Evolutionary conservation across 2,113 vertebrate species (phyloP).

Genomic region (Triplophysa rosa): DNA sequence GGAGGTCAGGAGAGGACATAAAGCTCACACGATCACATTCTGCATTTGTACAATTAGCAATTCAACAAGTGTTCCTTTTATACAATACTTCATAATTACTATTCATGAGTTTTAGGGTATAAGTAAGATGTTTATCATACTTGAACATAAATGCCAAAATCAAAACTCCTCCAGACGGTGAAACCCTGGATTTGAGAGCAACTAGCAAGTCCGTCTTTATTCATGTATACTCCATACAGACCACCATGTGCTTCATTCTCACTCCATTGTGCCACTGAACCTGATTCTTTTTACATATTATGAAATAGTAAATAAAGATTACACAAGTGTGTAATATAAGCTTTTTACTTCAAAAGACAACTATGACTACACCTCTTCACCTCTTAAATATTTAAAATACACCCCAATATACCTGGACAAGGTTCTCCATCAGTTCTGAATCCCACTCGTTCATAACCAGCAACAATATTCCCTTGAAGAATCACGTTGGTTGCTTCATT

Average conservation of each 20-base stretch:
- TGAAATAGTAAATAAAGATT: not conserved
- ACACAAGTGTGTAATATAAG: no score
- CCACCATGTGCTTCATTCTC: constrained; percentile 77
- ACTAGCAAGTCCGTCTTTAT: constrained; percentile 70
- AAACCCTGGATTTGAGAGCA: constrained; percentile 71
- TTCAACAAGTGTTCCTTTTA: not conserved
- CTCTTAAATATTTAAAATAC: not conserved
- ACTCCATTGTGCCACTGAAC: constrained; percentile 62
- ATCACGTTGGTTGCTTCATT: constrained; percentile 75
- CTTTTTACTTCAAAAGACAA: not conserved
- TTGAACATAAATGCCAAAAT: constrained; percentile 77
- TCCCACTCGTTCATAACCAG: constrained; percentile 82
- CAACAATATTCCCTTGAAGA: constrained; percentile 81
- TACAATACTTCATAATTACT: not conserved
- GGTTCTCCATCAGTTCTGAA: constrained; percentile 83
- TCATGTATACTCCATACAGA: constrained; percentile 72
- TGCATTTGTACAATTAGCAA: not conserved
- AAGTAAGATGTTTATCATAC: constrained; percentile 47
- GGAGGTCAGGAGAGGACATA: constrained; percentile 55
- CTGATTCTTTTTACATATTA: constrained; percentile 54
- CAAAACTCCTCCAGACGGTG: constrained; percentile 73
- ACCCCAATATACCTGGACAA: constrained; percentile 72
- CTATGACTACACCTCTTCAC: no score
- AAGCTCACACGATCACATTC: not conserved
- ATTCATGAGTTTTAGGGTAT: not conserved